phyloP scores from a whole-genome alignment of 2,113 vertebrate genomes.

The Trichechus manatus region DNA sequence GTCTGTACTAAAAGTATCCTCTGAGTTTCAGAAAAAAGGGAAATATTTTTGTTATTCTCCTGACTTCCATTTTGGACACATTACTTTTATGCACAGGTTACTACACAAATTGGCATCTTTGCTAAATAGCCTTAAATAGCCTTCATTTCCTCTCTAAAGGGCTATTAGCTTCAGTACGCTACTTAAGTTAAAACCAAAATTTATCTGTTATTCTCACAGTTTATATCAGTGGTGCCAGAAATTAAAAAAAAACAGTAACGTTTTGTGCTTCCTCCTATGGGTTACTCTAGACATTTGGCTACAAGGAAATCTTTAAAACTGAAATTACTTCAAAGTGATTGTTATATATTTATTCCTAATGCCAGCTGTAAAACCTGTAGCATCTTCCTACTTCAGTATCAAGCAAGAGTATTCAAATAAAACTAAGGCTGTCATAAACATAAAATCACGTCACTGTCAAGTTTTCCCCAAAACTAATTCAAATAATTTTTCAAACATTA shows the following conservation, averaged over 20 bases:
- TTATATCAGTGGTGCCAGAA: background rate
- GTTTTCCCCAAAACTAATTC: slow-evolving; percentile 22
- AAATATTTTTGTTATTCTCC: background rate
- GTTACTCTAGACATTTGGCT: background rate
- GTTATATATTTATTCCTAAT: background rate
- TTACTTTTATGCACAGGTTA: background rate
- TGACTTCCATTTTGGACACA: background rate
- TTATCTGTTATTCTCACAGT: background rate
- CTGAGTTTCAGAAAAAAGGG: background rate
- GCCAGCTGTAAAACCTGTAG: background rate
- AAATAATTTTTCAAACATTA: background rate
- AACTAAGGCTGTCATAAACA: slow-evolving; percentile 35
- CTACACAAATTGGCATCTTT: background rate
- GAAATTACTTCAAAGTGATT: background rate
- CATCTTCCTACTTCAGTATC: background rate
- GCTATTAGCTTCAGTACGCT: background rate
- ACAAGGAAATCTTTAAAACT: background rate
- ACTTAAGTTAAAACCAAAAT: slow-evolving; percentile 32
- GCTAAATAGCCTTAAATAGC: background rate
- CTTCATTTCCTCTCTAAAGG: background rate
- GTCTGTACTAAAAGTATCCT: background rate
- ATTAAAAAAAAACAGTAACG: background rate
- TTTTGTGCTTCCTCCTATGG: background rate
- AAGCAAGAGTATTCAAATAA: slow-evolving; percentile 33
- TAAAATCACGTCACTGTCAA: background rate